Base-by-base conservation (phyloP, 1,140 invertebrate species). In the Aphis craccivora region DNA sequence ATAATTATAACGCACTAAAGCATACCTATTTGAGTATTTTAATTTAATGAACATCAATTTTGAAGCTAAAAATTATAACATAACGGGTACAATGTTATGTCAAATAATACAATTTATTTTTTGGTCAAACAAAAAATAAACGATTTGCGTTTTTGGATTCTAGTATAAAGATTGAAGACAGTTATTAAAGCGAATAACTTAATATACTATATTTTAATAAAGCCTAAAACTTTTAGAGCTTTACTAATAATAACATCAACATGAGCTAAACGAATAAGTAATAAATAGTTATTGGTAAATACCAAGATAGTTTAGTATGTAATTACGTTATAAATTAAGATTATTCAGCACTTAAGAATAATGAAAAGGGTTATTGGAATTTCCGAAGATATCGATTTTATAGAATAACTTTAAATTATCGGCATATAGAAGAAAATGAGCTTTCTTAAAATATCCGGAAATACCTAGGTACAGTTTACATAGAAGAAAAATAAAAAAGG, bases 331-430 rank as follows among this genome's bases (percentile, higher is more conserved):
- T 8, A 55, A 8, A 23, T 8, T 40, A 40, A 40, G 37, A 40
- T 40, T 40, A 40, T 87, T 87, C 14, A 87, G 22, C 6, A 45
- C 0, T 43, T 48, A 45, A 14, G 43, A 3, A 18, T 11, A 6
- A 6, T 6, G 45, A 4, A 87, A 14, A 87, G 9, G 30, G 11
- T 87, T 48, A 40, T 45, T 25, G 2, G 0, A 43, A 87, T 87
- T 2, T 48, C 18, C 1, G 25, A 87, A 11, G n/a, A 45, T n/a
- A n/a, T 48, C 86, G n/a, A 88, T 90, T 35, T 90, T 53, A 90
- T 35, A 9, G 14, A 60, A 90, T 40, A 90, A 40, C 60, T 90
- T 90, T 90, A 90, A 40, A 22, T 90, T 51, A 55, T 90, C 51
- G 11, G 7, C 35, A 55, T 88, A 88, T 30, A 88, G 45, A 48